phyloP scores from a whole-genome alignment of 2,113 vertebrate genomes.

The Opisthocomus hoazin region DNA sequence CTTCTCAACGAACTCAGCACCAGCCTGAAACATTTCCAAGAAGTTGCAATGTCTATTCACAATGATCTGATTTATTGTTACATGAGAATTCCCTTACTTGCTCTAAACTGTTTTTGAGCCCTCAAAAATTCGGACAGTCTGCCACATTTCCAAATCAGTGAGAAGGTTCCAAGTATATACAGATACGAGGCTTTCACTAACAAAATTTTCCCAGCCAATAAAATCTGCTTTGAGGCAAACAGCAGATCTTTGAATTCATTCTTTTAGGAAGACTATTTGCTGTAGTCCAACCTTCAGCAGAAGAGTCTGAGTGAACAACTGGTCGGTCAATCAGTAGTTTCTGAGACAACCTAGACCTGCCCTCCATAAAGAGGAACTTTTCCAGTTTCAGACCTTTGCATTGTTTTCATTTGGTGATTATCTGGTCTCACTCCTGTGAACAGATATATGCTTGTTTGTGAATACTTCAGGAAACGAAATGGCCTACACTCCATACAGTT shows the following conservation, averaged over 20 bases:
- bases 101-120: not conserved
- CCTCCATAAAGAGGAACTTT: not conserved
- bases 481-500: not conserved
- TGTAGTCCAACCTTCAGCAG: not conserved
- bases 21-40: constrained; percentile 74
- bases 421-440: not conserved
- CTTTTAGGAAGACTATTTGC: not conserved
- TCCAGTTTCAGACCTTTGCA: not conserved
- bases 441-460: not conserved
- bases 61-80: not conserved
- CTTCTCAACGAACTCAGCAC: constrained; percentile 83
- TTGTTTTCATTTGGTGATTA: not conserved
- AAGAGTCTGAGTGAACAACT: not conserved
- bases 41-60: not conserved
- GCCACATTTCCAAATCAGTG: not conserved
- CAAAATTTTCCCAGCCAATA: not conserved
- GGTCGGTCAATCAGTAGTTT: not conserved
- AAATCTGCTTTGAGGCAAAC: not conserved
- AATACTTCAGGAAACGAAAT: not conserved
- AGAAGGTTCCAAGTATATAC: not conserved
- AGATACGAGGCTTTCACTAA: not conserved
- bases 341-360: not conserved
- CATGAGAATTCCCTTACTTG: not conserved
- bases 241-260: not conserved
- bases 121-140: not conserved